A percentile compares a stretch with the other conserved stretches of the same genome.
Conservation (phyloP, 2,113 vertebrate species). For the Pseudorhombus dupliciocellatus region DNA sequence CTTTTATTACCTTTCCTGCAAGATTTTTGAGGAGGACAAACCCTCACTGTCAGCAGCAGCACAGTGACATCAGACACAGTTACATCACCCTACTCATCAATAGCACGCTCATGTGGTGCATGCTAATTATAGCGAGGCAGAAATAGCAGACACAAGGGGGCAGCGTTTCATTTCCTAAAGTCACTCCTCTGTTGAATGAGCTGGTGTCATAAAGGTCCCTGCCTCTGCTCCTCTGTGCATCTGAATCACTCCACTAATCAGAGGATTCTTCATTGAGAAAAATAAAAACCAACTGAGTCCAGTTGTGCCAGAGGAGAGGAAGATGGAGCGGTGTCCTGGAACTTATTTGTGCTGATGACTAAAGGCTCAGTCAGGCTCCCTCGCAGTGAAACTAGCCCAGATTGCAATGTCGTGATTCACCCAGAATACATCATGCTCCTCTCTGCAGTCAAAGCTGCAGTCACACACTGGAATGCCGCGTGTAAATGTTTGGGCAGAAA, state of each 20-base stretch:
- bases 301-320: neutral
- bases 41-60: neutral
- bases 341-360: constrained; percentile 40
- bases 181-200: neutral
- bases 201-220: neutral
- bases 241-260: neutral
- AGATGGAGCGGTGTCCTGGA: constrained; percentile 34
- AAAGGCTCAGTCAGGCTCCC: constrained; percentile 12
- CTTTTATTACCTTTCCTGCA: neutral
- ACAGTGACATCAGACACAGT: neutral
- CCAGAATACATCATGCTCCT: constrained; percentile 23
- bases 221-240: neutral
- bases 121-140: neutral
- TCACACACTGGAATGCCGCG: constrained; percentile 38
- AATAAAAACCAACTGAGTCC: neutral
- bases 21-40: neutral
- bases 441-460: constrained; percentile 17
- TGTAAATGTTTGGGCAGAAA: constrained; percentile 36
- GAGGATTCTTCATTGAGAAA: constrained; percentile 27
- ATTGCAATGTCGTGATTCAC: constrained; percentile 45
- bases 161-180: constrained; percentile 53
- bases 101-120: neutral
- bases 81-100: rapidly evolving
- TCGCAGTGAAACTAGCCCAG: constrained; percentile 27
- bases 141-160: constrained; percentile 62